Percentiles rank a stretch among this genome's conserved stretches.
These are phyloP conservation scores for Meteorus colon DNA, from an alignment of 2,888 invertebrate genomes.

Conservation along the genomic window DNA sequence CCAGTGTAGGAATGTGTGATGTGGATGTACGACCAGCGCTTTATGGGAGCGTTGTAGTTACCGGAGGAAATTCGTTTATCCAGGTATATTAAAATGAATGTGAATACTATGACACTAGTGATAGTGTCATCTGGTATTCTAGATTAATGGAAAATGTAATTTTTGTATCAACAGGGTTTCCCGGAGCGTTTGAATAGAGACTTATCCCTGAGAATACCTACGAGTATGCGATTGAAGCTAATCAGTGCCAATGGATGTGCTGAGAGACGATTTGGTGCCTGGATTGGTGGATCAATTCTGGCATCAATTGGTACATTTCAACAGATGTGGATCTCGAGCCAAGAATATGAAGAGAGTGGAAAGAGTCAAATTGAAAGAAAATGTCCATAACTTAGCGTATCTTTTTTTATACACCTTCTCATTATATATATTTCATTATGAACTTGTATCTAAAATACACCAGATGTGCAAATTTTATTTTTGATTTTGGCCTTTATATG, in stretches of 20 bases:
- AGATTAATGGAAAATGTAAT: background rate
- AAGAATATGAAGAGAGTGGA: slow-evolving; percentile 98
- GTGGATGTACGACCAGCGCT: slow-evolving; percentile 97
- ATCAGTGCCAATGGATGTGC: slow-evolving; percentile 93
- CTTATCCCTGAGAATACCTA: slow-evolving; percentile 89
- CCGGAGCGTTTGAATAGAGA: slow-evolving; percentile 93
- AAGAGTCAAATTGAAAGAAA: slow-evolving; percentile 98
- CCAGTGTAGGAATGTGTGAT: slow-evolving; percentile 96
- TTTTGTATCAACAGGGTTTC: slow-evolving; percentile 81
- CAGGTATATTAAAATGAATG: slow-evolving; percentile 74
- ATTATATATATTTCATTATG: background rate
- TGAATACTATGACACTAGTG: background rate
- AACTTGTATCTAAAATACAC: background rate
- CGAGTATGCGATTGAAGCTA: slow-evolving; percentile 94
- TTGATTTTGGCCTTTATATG: slow-evolving; percentile 41
- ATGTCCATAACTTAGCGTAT: slow-evolving; percentile 79
- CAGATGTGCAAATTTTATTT: slow-evolving; percentile 38
- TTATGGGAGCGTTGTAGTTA: slow-evolving; percentile 95
- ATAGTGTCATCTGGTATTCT: background rate
- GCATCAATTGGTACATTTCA: slow-evolving; percentile 99
- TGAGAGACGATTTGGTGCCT: slow-evolving; percentile 95
- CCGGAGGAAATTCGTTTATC: slow-evolving; percentile 94
- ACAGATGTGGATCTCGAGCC: slow-evolving; percentile 99
- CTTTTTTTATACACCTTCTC: slow-evolving; percentile 22
- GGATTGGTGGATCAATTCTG: slow-evolving; percentile 99